Evolutionary conservation across 92 coral and sea anemone genomes (phyloP).

Genomic region (Palythoa caribaeorum): DNA sequence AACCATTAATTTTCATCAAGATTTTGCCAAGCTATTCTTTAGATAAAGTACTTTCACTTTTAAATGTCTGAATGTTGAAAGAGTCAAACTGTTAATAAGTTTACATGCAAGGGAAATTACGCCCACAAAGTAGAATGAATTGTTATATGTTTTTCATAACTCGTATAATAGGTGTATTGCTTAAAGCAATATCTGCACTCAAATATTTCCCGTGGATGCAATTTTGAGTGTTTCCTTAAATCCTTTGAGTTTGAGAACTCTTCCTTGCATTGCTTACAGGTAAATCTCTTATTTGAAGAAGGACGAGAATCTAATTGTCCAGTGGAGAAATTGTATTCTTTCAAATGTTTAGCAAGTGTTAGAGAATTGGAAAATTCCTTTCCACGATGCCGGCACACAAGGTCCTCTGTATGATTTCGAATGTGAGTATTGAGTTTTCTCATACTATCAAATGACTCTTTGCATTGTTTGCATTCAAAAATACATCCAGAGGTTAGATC

Average conservation of each 20-base stretch:
- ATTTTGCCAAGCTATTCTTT: too few relatives aligned
- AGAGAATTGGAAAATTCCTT: conserved; percentile 1
- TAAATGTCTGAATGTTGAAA: too few relatives aligned
- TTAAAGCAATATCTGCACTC: conserved; percentile 3
- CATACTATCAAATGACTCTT: neutral
- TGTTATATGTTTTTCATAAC: conserved; percentile 3
- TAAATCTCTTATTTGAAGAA: neutral
- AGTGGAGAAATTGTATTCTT: neutral
- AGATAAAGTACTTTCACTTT: too few relatives aligned
- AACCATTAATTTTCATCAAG: too few relatives aligned
- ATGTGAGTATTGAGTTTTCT: conserved; percentile 7
- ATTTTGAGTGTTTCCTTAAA: neutral
- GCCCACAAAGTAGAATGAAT: neutral
- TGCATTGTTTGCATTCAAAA: conserved; percentile 23
- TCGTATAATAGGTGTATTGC: neutral
- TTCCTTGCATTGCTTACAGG: conserved; percentile 9
- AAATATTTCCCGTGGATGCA: neutral
- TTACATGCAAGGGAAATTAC: too few relatives aligned
- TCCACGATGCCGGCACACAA: conserved; percentile 8
- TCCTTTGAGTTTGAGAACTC: neutral
- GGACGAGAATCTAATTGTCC: neutral
- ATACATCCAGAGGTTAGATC: conserved; percentile 16
- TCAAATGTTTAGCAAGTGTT: conserved; percentile 10
- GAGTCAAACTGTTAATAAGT: too few relatives aligned
- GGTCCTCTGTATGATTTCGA: conserved; percentile 8